Conservation (phyloP, 2,797 vertebrate genomes). For the Paramormyrops hopkinsi region DNA sequence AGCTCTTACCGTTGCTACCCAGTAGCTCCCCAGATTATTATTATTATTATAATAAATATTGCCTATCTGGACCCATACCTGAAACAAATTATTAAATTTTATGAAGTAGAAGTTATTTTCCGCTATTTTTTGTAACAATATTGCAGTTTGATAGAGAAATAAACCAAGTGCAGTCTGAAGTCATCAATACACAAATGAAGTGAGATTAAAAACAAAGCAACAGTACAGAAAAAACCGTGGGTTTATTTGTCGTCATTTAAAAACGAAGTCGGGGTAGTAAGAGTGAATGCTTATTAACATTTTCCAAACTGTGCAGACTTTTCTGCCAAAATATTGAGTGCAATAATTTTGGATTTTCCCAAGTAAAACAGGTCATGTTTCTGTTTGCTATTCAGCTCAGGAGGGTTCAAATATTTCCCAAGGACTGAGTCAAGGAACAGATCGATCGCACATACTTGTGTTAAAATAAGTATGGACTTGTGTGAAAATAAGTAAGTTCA, state of each 20-base stretch:
- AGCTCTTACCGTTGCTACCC: not conserved
- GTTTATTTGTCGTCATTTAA: not conserved
- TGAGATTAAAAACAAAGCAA: not conserved
- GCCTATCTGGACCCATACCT: not conserved
- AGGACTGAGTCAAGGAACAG: not conserved
- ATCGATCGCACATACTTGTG: not conserved
- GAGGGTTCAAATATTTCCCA: not conserved
- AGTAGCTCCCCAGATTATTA: not conserved
- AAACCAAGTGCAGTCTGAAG: not conserved
- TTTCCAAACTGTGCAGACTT: not conserved
- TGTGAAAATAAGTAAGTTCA: not conserved
- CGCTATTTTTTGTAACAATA: not conserved
- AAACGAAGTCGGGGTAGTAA: not conserved
- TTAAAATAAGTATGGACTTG: not conserved
- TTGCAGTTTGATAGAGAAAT: not conserved
- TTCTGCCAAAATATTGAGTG: slow-evolving; percentile 9
- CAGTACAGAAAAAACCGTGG: not conserved
- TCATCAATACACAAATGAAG: not conserved
- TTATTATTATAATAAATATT: not conserved
- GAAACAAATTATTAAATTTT: not conserved
- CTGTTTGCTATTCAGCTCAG: not conserved
- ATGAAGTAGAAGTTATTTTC: not conserved
- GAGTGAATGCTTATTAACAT: not conserved
- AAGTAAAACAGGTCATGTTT: not conserved
- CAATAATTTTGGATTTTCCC: not conserved